phyloP scores from a whole-genome alignment of 2,888 invertebrate genomes.

The Ennomos erosarius region DNA sequence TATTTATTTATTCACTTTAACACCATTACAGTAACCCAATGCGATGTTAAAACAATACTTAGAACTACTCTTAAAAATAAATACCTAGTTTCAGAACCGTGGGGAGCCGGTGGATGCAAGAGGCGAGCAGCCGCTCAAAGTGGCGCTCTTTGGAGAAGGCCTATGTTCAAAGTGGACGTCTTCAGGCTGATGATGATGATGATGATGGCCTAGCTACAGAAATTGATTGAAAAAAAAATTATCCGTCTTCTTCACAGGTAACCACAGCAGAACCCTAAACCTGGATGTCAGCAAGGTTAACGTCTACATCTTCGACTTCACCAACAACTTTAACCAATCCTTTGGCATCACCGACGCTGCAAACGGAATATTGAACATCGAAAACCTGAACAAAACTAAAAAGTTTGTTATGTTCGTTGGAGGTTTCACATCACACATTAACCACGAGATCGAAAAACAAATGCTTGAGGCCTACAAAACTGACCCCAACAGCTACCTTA shows the following conservation, averaged over 20 bases:
- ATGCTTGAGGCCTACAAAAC: constrained; percentile 66
- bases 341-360: constrained; percentile 65
- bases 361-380: constrained; percentile 57
- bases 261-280: constrained; percentile 58
- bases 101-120: no score
- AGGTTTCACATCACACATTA: constrained; percentile 72
- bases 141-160: no score
- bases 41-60: no score
- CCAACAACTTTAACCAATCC: constrained; percentile 50
- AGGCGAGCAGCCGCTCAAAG: no score
- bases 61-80: no score
- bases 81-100: no score
- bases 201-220: no score
- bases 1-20: no score
- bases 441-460: constrained; percentile 65
- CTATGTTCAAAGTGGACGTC: no score
- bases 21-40: no score
- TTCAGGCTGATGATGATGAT: no score
- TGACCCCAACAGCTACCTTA: constrained; percentile 70
- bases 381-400: constrained; percentile 58
- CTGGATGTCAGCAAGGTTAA: constrained; percentile 67
- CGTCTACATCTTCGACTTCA: constrained; percentile 70
- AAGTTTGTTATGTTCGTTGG: constrained; percentile 70
- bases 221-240: no score
- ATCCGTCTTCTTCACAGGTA: constrained; percentile 66